Evolutionary conservation across 2,113 vertebrate genomes (phyloP).

Genomic region (Andinoacara biseriatus): DNA sequence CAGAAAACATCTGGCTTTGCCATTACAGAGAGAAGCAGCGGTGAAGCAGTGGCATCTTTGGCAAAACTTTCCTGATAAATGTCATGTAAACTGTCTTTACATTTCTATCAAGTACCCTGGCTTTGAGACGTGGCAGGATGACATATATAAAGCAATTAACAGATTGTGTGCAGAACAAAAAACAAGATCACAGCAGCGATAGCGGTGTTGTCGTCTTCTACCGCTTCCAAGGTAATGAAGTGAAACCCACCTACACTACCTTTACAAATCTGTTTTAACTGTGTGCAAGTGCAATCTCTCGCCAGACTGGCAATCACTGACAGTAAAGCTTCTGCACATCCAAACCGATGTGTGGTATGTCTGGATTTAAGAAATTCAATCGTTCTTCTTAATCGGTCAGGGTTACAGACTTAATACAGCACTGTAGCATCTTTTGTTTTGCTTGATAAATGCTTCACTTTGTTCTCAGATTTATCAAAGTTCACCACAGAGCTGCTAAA

Average conservation of each 20-base stretch:
- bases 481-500: background rate
- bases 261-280: slow-evolving; percentile 31
- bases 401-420: background rate
- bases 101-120: background rate
- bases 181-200: slow-evolving; percentile 22
- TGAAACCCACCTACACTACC: slow-evolving; percentile 33
- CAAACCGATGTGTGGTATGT: background rate
- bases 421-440: background rate
- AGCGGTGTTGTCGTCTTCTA: background rate
- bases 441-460: slow-evolving; percentile 4
- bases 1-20: slow-evolving; percentile 53
- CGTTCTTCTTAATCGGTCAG: background rate
- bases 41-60: slow-evolving; percentile 23
- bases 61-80: slow-evolving; percentile 25
- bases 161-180: background rate
- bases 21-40: slow-evolving; percentile 10
- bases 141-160: background rate
- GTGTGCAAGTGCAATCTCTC: background rate
- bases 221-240: slow-evolving; percentile 16
- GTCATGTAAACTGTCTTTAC: background rate
- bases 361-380: background rate
- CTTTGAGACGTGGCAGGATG: slow-evolving; percentile 2
- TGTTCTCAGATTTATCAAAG: background rate
- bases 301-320: background rate
- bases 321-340: background rate